Evolutionary conservation across 2,888 invertebrate species (phyloP), one percentile per base, ranked within the genome.

Genomic region (Tiliacea aurago): DNA sequence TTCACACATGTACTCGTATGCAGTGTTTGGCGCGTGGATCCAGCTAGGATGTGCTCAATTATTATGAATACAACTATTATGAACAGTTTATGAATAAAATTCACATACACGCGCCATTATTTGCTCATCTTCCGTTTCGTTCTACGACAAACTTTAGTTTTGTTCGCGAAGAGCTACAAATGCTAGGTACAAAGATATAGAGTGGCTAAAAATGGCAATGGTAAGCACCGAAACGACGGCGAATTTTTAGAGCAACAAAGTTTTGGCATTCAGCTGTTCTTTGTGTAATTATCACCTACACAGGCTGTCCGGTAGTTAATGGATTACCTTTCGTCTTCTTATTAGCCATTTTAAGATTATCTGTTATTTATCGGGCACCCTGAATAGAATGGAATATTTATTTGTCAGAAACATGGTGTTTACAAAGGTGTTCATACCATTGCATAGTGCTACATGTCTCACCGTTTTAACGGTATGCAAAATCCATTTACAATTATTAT

Each of bases 91-190:
- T 87, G 87, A 86, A 85, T 84, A 86, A 85, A 87, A 90, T 88
- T 84, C 87, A 75, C 85, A 87, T 84, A 80, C 83, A 82, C 85
- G 66, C 74, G 75, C 82, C 15, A 90, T 91, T 90, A 91, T 91
- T 89, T 87, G 81, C 87, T 86, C 90, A 87, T 91, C 88, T 85
- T 88, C 85, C 83, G 85, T 89, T 89, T 89, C 88, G 75, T 85
- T 88, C 88, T 87, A 88, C 83, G 84, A 83, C 77, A 87, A 86
- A 91, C 88, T 91, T 91, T 84, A 77, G 82, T 86, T 87, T 82
- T 81, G 84, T 84, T 85, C 83, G 84, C 84, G 87, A 89, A 90
- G 88, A 89, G 89, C 88, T 92, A 88, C 89, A 89, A 89, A 91
- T 85, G 86, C 81, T 84, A 65, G 20, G 45, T 58, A 72, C 87